phyloP scores from a whole-genome alignment of 2,888 invertebrate species.

The Myathropa florea region DNA sequence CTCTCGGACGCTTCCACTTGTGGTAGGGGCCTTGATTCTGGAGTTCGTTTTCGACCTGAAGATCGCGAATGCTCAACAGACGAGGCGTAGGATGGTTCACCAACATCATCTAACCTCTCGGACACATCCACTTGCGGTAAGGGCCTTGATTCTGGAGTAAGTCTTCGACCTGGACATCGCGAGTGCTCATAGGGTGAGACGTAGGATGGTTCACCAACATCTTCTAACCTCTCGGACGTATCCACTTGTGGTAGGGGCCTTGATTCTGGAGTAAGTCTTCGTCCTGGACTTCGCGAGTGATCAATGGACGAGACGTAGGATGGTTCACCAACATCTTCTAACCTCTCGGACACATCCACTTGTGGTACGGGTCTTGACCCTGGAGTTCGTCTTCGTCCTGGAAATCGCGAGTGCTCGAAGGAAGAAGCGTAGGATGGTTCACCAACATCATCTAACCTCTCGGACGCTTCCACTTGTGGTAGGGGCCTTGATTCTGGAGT shows the following conservation, averaged over 20 bases:
- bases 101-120: neutral
- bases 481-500: constrained; percentile 7
- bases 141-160: neutral
- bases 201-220: neutral
- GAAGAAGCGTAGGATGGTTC: neutral
- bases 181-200: neutral
- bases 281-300: neutral
- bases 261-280: neutral
- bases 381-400: neutral
- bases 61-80: neutral
- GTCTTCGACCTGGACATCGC: neutral
- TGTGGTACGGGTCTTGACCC: neutral
- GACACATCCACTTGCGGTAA: neutral
- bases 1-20: neutral
- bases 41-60: neutral
- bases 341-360: neutral
- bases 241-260: neutral
- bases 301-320: neutral
- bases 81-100: neutral
- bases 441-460: neutral
- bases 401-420: neutral
- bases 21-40: neutral
- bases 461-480: neutral
- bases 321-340: neutral
- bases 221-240: neutral